Conservation (phyloP, 1,140 invertebrate genomes). For the Himalopsyche phryganea region DNA sequence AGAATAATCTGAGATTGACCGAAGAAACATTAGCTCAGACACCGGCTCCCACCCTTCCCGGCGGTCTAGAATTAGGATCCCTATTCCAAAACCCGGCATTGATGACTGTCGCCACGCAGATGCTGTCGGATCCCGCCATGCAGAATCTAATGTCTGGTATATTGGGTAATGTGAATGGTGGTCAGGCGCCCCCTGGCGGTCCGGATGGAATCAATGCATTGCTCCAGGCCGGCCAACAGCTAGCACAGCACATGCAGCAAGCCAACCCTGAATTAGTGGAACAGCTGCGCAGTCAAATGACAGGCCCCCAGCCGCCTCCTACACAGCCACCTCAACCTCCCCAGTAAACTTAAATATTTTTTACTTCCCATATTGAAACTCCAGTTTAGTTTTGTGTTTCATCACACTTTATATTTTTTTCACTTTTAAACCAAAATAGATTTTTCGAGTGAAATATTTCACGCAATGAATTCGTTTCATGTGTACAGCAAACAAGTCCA, state of each 20-base stretch:
- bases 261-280: conserved; percentile 50
- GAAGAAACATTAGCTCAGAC: conserved; percentile 42
- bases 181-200: conserved; percentile 17
- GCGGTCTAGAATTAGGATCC: conserved; percentile 56
- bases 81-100: conserved; percentile 72
- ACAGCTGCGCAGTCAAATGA: conserved; percentile 44
- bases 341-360: not conserved
- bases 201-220: conserved; percentile 41
- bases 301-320: conserved; percentile 35
- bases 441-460: no score
- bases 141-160: conserved; percentile 61
- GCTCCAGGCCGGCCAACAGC: conserved; percentile 45
- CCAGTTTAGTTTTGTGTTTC: no score
- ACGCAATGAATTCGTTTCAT: no score
- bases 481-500: no score
- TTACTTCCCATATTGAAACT: no score
- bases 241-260: conserved; percentile 51
- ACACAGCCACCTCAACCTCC: not conserved
- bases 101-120: conserved; percentile 73
- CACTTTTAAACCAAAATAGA: no score
- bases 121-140: conserved; percentile 74
- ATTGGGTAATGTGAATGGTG: conserved; percentile 37
- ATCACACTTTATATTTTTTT: no score
- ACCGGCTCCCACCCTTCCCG: conserved; percentile 35
- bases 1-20: conserved; percentile 72